A percentile compares a stretch with the other conserved stretches of the same genome.
Evolutionary conservation across 2,113 vertebrate genomes (phyloP).

Genomic region (Neodon shergylaensis): DNA sequence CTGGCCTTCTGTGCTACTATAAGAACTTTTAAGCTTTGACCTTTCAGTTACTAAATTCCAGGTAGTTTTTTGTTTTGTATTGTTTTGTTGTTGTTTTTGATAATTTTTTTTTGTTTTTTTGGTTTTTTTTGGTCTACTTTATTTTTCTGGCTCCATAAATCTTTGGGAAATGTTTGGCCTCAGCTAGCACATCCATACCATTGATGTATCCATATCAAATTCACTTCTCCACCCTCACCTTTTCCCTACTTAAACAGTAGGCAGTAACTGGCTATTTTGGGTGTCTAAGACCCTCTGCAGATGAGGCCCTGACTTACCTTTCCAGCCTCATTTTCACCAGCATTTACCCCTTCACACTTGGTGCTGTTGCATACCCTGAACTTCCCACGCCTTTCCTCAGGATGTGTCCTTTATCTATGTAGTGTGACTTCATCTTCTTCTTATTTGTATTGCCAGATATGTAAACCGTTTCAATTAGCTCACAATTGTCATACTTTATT

Average conservation of each 20-base stretch:
- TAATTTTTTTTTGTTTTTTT: neutral
- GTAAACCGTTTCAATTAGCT: neutral
- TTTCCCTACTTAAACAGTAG: neutral
- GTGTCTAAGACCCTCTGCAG: neutral
- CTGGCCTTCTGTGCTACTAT: neutral
- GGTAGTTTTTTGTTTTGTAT: neutral
- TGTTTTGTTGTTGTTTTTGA: neutral
- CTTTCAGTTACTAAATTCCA: neutral
- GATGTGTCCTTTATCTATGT: neutral
- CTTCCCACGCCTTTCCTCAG: neutral
- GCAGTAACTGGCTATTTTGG: neutral
- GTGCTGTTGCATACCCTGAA: neutral
- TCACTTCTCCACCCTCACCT: neutral
- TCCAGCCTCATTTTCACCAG: neutral
- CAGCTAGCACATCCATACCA: neutral
- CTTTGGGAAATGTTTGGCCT: neutral
- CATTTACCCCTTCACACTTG: neutral
- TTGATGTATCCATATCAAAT: neutral
- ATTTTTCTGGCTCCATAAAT: neutral
- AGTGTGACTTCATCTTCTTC: constrained; percentile 1
- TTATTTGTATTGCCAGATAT: neutral
- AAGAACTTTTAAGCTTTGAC: neutral
- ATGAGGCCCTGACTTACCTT: neutral
- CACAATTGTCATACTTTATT: neutral
- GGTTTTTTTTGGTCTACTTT: neutral